Base-by-base conservation (phyloP, 2,113 vertebrate genomes). In the Rhipidura dahli region DNA sequence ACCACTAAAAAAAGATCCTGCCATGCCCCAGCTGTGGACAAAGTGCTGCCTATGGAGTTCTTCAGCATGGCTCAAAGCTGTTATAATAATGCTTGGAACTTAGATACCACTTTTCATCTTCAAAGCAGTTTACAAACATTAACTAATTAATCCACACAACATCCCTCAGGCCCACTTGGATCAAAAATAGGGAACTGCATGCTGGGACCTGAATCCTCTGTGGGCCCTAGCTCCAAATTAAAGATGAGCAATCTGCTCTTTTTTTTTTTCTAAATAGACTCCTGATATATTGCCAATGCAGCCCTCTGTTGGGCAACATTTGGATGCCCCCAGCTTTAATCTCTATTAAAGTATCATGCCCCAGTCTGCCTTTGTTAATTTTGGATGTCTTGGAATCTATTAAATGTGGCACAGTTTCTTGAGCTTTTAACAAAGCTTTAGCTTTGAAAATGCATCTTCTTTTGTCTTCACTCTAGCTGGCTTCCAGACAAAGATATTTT, bases 81-180 rank as follows among this genome's bases (percentile, higher is more conserved):
- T 93, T 92, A 72, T 96, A 97, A 97, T 96, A 96, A 96, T 87
- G 90, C 85, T 95, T 96, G 93, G 95, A 94, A 97, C 95, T 96
- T 80, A 96, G 93, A 96, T 96, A 96, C 95, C 88, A 88, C 95
- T 96, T 97, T 97, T 97, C 96, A 97, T 97, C 97, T 97, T 97
- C 96, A 97, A 97, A 97, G 92, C 90, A 96, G 96, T 97, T 97
- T 96, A 96, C 95, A 96, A 96, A 96, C 89, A 96, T 97, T 97
- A 96, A 97, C 96, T 96, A 97, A 96, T 96, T 97, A 97, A 96
- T 97, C 90, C 87, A 69, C 96, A 97, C 94, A 97, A 92, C 95
- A 97, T 94, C 95, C 96, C 92, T 94, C 89, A 90, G 90, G 97
- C 96, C 95, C 93, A 96, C 84, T 96, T 96, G 95, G 90, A 96